Conservation (phyloP, 35 echinoderm and acorn worm species). For the Amphiura filiformis region DNA sequence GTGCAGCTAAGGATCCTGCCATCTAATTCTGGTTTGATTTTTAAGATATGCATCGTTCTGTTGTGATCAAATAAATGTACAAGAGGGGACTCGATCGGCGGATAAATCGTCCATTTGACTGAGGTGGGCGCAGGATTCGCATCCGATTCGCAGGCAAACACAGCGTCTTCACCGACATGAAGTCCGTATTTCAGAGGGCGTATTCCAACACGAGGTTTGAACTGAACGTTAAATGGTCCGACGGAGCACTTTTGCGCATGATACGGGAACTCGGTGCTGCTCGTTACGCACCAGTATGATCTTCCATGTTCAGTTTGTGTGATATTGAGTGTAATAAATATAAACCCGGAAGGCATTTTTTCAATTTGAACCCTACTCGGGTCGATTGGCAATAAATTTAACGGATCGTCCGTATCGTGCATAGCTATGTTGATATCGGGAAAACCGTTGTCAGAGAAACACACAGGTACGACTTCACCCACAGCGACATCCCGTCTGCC, state of each 20-base stretch:
- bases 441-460: conserved; percentile 30
- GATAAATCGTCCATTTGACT: conserved; percentile 30
- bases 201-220: conserved; percentile 35
- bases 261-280: conserved; percentile 50
- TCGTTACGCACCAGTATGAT: conserved; percentile 29
- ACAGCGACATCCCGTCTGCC: conserved; percentile 17
- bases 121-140: conserved; percentile 24
- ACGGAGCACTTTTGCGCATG: conserved; percentile 31
- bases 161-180: conserved; percentile 12
- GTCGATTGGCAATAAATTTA: neutral
- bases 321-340: conserved; percentile 33
- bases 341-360: conserved; percentile 12
- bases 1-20: conserved; percentile 33
- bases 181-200: conserved; percentile 27
- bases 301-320: conserved; percentile 28
- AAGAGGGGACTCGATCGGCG: conserved; percentile 19
- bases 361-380: neutral
- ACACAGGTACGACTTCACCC: conserved; percentile 34
- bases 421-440: conserved; percentile 28
- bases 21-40: conserved; percentile 22
- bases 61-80: conserved; percentile 28
- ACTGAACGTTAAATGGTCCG: conserved; percentile 36
- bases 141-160: conserved; percentile 47
- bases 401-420: neutral
- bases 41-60: conserved; percentile 33